These are phyloP conservation scores for Rhabdomys dilectus DNA, from an alignment of 2,113 vertebrate species.

Conservation along the genomic window DNA sequence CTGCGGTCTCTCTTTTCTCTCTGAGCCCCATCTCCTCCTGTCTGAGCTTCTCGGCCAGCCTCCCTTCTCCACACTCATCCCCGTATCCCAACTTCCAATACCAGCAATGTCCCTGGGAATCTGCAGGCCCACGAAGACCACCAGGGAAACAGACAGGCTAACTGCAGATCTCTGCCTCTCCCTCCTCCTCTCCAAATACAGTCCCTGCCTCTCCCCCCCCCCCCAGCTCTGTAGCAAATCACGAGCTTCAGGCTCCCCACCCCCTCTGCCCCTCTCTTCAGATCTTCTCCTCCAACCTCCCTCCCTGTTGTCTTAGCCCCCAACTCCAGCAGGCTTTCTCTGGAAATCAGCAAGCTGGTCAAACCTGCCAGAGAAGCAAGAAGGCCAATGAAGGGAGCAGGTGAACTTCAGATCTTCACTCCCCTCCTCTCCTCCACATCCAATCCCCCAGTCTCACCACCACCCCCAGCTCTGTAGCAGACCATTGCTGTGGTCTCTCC, in stretches of 20 bases:
- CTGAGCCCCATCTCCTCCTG: background rate
- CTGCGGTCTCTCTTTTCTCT: background rate
- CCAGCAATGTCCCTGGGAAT: background rate
- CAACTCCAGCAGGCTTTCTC: background rate
- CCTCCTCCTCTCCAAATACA: background rate
- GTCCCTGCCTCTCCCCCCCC: background rate
- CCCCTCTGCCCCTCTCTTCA: background rate
- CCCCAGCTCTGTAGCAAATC: background rate
- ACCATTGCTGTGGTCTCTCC: background rate
- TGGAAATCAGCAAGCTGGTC: background rate
- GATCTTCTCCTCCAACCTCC: background rate
- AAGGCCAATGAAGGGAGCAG: background rate
- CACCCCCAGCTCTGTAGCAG: background rate
- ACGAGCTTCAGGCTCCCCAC: too few species aligned
- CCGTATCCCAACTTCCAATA: too few species aligned
- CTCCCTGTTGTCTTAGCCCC: background rate
- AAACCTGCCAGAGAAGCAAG: background rate
- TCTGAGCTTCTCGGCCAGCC: background rate
- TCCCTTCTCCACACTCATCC: background rate
- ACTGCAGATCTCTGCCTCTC: background rate
- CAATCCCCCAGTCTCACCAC: background rate
- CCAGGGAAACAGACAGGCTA: background rate
- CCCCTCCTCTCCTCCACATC: too few species aligned
- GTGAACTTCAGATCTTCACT: too few species aligned
- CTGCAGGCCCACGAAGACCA: accelerated